Evolutionary conservation across 2,888 invertebrate genomes (phyloP).

Genomic region (Pseudococcus longispinus): DNA sequence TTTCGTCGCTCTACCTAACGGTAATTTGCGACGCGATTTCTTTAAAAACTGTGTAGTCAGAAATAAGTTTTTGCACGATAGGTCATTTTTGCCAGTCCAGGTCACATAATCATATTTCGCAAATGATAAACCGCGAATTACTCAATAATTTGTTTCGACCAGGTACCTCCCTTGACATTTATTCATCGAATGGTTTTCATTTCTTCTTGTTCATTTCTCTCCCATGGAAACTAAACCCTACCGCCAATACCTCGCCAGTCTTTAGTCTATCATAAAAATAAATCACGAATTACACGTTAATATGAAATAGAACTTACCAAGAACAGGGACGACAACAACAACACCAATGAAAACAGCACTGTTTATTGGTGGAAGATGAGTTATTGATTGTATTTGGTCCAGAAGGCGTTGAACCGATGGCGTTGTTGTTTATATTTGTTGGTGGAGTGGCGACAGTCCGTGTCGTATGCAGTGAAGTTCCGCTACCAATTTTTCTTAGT

Average conservation of each 20-base stretch:
- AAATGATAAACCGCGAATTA: no score
- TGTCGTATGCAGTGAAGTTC: conserved; percentile 56
- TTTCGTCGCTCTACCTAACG: no score
- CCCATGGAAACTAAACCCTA: background rate
- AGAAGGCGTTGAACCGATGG: conserved; percentile 48
- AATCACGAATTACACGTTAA: background rate
- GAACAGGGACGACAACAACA: conserved; percentile 67
- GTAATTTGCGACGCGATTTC: no score
- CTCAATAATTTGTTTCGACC: no score
- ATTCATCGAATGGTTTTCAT: background rate
- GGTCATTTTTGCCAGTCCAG: no score
- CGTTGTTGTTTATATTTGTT: conserved; percentile 52
- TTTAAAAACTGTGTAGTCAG: no score
- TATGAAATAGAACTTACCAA: conserved; percentile 62
- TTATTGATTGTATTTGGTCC: conserved; percentile 51
- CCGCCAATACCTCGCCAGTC: background rate
- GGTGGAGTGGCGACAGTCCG: conserved; percentile 55
- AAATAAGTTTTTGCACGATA: no score
- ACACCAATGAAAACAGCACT: conserved; percentile 66
- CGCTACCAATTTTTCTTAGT: conserved; percentile 53
- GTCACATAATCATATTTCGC: no score
- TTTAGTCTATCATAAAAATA: background rate
- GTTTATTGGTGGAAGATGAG: conserved; percentile 60
- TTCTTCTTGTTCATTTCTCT: background rate
- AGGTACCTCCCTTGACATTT: background rate